These are phyloP conservation scores for Pygoscelis antarcticus DNA, from an alignment of 2,113 vertebrate species.

Conservation along the genomic window DNA sequence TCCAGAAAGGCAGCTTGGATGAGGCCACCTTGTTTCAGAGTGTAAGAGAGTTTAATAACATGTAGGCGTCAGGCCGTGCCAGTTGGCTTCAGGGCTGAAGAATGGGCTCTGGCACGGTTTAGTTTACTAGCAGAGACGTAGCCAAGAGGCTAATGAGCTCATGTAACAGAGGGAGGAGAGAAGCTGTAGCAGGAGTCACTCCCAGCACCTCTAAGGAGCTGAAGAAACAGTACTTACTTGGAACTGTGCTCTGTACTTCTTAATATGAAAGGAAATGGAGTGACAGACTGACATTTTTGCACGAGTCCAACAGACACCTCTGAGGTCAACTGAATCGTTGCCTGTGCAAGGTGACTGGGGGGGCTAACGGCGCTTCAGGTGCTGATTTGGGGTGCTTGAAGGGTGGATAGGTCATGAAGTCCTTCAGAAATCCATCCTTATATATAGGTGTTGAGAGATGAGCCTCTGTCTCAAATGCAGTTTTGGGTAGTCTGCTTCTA, in stretches of 20 bases:
- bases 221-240: background rate
- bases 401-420: background rate
- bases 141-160: conserved; percentile 39
- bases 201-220: background rate
- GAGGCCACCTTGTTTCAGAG: background rate
- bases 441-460: background rate
- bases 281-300: background rate
- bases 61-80: background rate
- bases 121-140: conserved; percentile 5
- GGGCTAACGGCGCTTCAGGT: background rate
- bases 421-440: background rate
- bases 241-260: background rate
- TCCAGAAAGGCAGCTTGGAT: background rate
- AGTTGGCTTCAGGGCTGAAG: conserved; percentile 43
- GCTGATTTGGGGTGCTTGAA: background rate
- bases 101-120: conserved; percentile 6
- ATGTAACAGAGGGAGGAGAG: background rate
- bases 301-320: background rate
- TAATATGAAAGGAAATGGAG: background rate
- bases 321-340: background rate
- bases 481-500: background rate
- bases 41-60: background rate
- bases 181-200: background rate
- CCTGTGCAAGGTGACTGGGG: background rate
- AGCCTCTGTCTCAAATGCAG: background rate